Percentiles rank a stretch among this genome's conserved stretches.
phyloP scores from a whole-genome alignment of 2,113 vertebrate species.

The Apteryx mantelli region DNA sequence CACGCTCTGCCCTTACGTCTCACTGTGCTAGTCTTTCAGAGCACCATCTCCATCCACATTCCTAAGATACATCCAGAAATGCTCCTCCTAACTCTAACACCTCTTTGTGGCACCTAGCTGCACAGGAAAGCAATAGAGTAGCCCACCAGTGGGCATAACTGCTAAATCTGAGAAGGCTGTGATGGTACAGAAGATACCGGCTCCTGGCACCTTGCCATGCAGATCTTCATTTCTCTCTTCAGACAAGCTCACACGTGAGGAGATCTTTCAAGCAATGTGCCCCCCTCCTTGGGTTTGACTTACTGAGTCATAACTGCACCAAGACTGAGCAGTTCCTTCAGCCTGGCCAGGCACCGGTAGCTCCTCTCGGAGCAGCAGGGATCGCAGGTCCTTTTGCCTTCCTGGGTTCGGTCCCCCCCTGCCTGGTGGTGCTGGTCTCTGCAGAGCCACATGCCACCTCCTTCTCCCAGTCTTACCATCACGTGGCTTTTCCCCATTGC shows the following conservation, averaged over 20 bases:
- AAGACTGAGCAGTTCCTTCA: neutral
- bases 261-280: neutral
- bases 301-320: neutral
- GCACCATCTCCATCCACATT: too few species aligned
- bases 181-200: neutral
- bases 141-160: neutral
- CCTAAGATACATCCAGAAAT: neutral
- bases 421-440: neutral
- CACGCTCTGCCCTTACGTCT: neutral
- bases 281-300: neutral
- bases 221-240: rapidly evolving
- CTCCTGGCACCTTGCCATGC: neutral
- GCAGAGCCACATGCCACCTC: neutral
- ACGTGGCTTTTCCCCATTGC: neutral
- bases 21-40: too few species aligned
- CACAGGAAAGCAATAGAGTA: neutral
- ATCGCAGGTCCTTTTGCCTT: neutral
- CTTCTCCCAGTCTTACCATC: neutral
- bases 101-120: neutral
- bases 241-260: rapidly evolving
- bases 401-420: rapidly evolving
- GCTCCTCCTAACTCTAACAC: neutral
- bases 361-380: neutral
- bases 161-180: neutral
- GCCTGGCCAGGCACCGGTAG: too few species aligned